phyloP scores from a whole-genome alignment of 2,113 vertebrate genomes.

The Trichechus manatus region DNA sequence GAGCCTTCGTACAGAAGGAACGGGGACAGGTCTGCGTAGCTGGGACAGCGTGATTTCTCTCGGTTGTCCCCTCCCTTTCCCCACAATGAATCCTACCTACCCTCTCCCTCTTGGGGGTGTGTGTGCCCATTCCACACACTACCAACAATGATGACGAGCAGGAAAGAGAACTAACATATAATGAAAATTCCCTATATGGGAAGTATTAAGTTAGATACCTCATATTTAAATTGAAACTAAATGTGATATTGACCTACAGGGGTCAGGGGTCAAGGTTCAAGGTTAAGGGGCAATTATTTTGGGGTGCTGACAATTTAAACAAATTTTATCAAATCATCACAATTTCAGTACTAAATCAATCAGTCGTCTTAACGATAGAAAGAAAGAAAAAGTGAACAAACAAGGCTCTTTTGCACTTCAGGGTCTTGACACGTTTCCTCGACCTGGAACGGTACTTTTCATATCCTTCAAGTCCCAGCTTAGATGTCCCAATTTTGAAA shows the following conservation, averaged over 20 bases:
- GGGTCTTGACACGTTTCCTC: not conserved
- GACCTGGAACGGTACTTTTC: not conserved
- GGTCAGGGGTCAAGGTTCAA: not conserved
- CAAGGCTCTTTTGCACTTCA: not conserved
- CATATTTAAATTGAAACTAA: not conserved
- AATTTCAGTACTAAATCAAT: not conserved
- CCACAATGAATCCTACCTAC: not conserved
- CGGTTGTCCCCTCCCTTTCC: not conserved
- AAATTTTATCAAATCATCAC: slow-evolving; percentile 35
- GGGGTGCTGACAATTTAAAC: slow-evolving; percentile 7
- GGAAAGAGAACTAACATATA: not conserved
- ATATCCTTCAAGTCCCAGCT: not conserved
- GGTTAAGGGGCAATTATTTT: not conserved
- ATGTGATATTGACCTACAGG: not conserved
- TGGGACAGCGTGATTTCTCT: not conserved
- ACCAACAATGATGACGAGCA: not conserved
- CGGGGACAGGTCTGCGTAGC: not conserved
- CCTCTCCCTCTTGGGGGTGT: not conserved
- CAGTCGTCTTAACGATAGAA: slow-evolving; percentile 5
- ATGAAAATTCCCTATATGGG: not conserved
- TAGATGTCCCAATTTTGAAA: slow-evolving; percentile 12
- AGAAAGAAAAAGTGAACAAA: not conserved
- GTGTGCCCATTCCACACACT: not conserved
- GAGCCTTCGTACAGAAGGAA: not conserved
- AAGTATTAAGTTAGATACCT: not conserved